Conservation (phyloP, 1,140 invertebrate species). For the Rhyzopertha dominica region DNA sequence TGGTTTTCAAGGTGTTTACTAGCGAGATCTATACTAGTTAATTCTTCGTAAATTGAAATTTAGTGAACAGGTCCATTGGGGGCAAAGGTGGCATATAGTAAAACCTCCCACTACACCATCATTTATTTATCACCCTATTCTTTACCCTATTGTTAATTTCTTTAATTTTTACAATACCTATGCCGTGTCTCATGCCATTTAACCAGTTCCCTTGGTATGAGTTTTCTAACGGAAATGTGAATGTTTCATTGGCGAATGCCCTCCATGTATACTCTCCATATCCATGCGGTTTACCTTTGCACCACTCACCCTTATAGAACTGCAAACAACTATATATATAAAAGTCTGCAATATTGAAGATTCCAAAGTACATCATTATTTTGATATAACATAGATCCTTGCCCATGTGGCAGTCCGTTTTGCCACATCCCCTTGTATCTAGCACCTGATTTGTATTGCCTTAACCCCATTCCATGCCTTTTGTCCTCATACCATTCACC, state of each 20-base stretch:
- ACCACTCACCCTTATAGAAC: conserved; percentile 54
- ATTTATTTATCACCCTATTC: too few relatives aligned
- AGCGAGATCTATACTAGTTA: too few relatives aligned
- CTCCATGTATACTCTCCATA: conserved; percentile 54
- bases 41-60: too few relatives aligned
- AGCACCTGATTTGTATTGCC: conserved; percentile 46
- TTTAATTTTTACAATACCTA: too few relatives aligned
- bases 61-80: too few relatives aligned
- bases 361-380: conserved; percentile 50
- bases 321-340: conserved; percentile 22
- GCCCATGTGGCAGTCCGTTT: conserved; percentile 47
- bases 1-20: too few relatives aligned
- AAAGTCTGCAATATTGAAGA: conserved; percentile 11
- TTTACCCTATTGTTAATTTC: too few relatives aligned
- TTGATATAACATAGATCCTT: conserved; percentile 52
- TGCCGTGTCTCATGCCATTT: conserved; percentile 49
- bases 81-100: too few relatives aligned
- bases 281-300: conserved; percentile 51
- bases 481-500: conserved; percentile 46
- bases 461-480: conserved; percentile 48
- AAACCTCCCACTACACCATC: too few relatives aligned
- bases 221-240: conserved; percentile 49
- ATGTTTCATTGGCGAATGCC: conserved; percentile 47
- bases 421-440: conserved; percentile 54
- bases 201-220: conserved; percentile 52